Base-by-base conservation (phyloP, 1,140 invertebrate genomes). In the Marisa cornuarietis region DNA sequence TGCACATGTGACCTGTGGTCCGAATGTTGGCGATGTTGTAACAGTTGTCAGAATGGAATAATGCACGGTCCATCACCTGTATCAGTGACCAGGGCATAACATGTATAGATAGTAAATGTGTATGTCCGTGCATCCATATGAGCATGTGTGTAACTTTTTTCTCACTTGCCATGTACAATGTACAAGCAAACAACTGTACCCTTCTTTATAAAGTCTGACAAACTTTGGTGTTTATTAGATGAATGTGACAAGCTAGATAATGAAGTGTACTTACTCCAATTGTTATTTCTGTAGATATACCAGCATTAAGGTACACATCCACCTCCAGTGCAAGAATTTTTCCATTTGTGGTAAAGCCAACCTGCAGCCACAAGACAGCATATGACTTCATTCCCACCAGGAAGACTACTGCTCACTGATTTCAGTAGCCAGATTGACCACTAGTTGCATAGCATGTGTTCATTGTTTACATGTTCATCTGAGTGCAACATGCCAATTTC, bases 241-340 rank as follows among this genome's bases (percentile, higher is more conserved):
- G 18, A 22, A 26, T 73, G 49, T 74, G 16, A 42, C 31, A 51
- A 58, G 16, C 54, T 18, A 58, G 54, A 68, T 65, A 52, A 74
- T 58, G 97, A 93, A 0, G 95, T 94, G 82, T 95, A 93, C 93
- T 93, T 91, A 97, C 96, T 14, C 94, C 92, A 78, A 90, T 86
- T 54, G 96, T 97, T n/a, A 98, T 91, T 92, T 99, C 97, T 18
- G 93, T 87, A 0, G 96, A 95, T 90, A 94, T 95, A 42, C 97
- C 97, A 62, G 93, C 95, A 91, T 98, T 98, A 71, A 92, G 94
- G 85, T 96, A 98, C 74, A 97, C 92, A 74, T 95, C 89, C 11
- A 96, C 91, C 68, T 95, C 92, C 22, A 94, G 91, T 13, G 93
- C 96, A 71, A 93, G 92, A 31, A 98, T 93, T 79, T 93, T 93